Percentiles rank a stretch among this genome's conserved stretches.
Evolutionary conservation across 30 jellyfish, hydroid and myxozoan species (phyloP).

Genomic region (Hydra vulgaris): DNA sequence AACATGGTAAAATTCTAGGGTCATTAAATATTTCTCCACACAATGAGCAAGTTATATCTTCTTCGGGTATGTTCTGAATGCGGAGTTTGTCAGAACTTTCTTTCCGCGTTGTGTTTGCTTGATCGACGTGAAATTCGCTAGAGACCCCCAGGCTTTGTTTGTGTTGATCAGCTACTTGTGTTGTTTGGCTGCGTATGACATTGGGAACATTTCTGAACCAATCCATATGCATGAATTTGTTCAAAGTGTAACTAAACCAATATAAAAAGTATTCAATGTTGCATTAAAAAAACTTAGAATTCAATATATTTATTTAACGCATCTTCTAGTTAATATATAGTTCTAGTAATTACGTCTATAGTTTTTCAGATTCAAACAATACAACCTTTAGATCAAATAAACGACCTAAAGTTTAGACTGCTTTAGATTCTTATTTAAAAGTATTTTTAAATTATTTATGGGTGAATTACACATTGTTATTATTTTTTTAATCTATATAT

Average conservation of each 20-base stretch:
- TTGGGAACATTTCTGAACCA: constrained; percentile 31
- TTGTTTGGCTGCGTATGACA: constrained; percentile 18
- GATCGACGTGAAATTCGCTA: not conserved
- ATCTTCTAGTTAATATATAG: too few species aligned
- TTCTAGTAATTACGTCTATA: too few species aligned
- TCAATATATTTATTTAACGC: too few species aligned
- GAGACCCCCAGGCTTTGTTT: not conserved
- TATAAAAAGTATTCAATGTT: too few species aligned
- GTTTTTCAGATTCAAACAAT: too few species aligned
- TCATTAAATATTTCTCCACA: constrained; percentile 92
- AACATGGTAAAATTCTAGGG: constrained; percentile 90
- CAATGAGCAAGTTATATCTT: constrained; percentile 68
- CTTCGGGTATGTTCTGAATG: constrained; percentile 41
- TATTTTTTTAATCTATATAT: too few species aligned
- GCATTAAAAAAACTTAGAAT: too few species aligned
- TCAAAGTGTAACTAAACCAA: not conserved
- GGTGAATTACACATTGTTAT: too few species aligned
- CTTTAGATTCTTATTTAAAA: too few species aligned
- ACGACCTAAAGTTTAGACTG: too few species aligned
- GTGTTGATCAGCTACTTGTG: not conserved
- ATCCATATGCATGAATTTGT: constrained; percentile 8
- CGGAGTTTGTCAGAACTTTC: not conserved
- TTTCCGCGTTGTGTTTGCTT: not conserved
- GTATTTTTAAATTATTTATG: too few species aligned
- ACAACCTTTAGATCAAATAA: too few species aligned